Evolutionary conservation across 1,140 invertebrate genomes (phyloP), one percentile per base, ranked within the genome.

Genomic region (Telenomus remus): DNA sequence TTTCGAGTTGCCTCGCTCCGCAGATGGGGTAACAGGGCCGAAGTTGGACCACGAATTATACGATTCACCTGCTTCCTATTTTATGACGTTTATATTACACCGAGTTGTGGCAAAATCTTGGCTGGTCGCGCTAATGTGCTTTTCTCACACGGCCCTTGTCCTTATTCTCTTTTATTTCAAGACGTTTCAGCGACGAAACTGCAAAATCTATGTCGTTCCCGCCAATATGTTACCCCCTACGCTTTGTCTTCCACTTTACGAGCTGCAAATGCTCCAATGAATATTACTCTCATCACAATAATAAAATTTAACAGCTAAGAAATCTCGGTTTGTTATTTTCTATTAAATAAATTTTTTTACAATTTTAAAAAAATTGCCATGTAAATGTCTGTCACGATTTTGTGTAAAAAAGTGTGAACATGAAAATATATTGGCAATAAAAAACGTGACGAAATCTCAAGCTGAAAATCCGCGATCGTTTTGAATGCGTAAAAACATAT

Each of bases 31-130:
- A 86, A 85, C 83, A 80, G 81, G 78, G 84, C 80, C 72, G 72
- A 81, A 80, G 76, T 69, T 77, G 78, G 79, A 75, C 79, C 68
- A 66, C 81, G 78, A 88, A 88, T 88, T 87, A 88, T 88, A 86
- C 82, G 86, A 87, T 88, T 88, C 86, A 88, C 86, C 86, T 88
- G 86, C 80, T 86, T 86, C 86, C 86, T 87, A 86, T 87, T 88
- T 88, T 88, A 88, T 84, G 86, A 88, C 86, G 84, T 86, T 88
- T 88, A 88, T 87, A 88, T 88, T 87, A 86, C 85, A 81, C 78
- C 77, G 73, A 68, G 76, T 69, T 81, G 80, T 74, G 80, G 78
- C 71, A 79, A 81, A 82, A 83, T 86, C 81, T 84, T 83, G 80
- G 75, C 78, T 81, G 61, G 74, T 77, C 59, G 78, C 50, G 55